Evolutionary conservation across 2,113 vertebrate species (phyloP).

Genomic region (Corythornis vintsioides): DNA sequence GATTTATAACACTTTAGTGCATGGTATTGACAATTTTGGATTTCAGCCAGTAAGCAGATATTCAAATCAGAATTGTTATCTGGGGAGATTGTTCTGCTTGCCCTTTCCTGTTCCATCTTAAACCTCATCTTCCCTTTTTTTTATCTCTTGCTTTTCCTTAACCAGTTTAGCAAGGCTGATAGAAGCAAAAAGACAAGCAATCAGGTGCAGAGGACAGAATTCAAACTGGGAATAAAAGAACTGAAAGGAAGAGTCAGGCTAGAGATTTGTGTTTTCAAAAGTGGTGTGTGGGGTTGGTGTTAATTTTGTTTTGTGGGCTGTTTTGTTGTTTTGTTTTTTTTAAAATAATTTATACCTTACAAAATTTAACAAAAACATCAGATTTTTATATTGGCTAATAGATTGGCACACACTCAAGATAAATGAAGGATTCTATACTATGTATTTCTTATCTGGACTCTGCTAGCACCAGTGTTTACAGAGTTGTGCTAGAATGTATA

Average conservation of each 20-base stretch:
- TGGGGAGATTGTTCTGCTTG: background rate
- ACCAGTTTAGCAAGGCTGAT: background rate
- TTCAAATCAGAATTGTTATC: background rate
- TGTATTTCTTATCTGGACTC: background rate
- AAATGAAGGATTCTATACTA: background rate
- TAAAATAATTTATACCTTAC: background rate
- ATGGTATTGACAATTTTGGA: background rate
- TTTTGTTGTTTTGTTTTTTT: background rate
- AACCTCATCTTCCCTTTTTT: background rate
- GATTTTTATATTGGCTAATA: background rate
- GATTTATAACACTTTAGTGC: background rate
- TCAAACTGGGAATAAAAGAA: background rate
- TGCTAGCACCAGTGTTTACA: background rate
- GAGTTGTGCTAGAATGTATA: background rate
- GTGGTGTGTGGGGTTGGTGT: no score
- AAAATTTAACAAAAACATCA: background rate
- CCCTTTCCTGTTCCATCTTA: background rate
- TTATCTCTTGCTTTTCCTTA: background rate
- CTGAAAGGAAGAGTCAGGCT: background rate
- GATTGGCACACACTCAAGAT: background rate
- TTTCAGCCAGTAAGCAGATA: background rate
- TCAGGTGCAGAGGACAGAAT: background rate
- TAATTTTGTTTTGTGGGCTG: no score
- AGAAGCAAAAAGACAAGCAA: background rate
- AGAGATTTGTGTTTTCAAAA: background rate